Conservation (phyloP, 1,140 invertebrate species). For the Macrobrachium nipponense region DNA sequence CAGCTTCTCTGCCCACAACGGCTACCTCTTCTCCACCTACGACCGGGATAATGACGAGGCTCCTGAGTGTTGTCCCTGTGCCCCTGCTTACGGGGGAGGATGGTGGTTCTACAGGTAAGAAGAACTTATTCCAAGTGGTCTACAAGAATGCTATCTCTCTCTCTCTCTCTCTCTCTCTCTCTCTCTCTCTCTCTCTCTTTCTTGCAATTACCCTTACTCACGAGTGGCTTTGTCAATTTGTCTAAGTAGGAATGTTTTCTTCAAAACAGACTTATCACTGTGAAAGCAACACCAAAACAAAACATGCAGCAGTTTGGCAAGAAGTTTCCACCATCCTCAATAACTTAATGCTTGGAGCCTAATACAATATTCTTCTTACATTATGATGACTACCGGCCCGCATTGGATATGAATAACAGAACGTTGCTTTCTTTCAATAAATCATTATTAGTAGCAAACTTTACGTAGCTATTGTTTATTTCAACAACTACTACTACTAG, state of each 20-base stretch:
- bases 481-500: no score
- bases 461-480: no score
- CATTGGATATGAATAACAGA: no score
- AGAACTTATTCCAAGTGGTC: neutral
- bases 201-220: neutral
- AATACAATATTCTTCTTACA: no score
- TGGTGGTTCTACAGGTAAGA: conserved; percentile 76
- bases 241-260: neutral
- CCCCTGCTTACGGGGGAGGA: conserved; percentile 71
- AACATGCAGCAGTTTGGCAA: no score
- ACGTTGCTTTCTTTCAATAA: no score
- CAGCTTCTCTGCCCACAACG: conserved; percentile 73
- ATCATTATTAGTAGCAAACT: no score
- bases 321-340: no score
- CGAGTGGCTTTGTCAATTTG: neutral
- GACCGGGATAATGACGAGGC: conserved; percentile 74
- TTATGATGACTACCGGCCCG: no score
- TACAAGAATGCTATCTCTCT: neutral
- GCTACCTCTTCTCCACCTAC: conserved; percentile 73
- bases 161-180: conserved; percentile 8
- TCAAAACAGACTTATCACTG: no score
- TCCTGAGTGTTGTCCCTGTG: conserved; percentile 70
- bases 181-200: conserved; percentile 1
- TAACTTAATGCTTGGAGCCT: no score
- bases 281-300: no score